A percentile compares a stretch with the other conserved stretches of the same genome.
These are phyloP conservation scores for Myoxocephalus aenaeus DNA, from an alignment of 2,797 vertebrate species.

Conservation along the genomic window DNA sequence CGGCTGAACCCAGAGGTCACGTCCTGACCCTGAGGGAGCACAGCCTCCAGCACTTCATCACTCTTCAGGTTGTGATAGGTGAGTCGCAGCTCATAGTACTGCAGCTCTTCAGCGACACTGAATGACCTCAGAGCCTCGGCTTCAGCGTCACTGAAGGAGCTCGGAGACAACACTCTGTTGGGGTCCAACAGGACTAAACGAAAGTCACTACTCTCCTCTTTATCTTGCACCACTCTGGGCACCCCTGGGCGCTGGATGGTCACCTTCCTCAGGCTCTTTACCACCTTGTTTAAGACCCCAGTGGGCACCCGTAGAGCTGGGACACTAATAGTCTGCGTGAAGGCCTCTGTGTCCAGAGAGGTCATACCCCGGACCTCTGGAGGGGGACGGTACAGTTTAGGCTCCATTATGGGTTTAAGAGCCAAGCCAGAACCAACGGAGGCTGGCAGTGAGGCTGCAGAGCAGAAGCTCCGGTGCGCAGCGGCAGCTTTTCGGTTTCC, in stretches of 20 bases:
- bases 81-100: slow-evolving; percentile 84
- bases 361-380: slow-evolving; percentile 92
- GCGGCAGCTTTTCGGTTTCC: slow-evolving; percentile 14
- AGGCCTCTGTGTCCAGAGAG: slow-evolving; percentile 88
- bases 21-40: slow-evolving; percentile 93
- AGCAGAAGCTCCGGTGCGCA: slow-evolving; percentile 2
- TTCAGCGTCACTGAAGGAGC: slow-evolving; percentile 86
- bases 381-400: slow-evolving; percentile 83
- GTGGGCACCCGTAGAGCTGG: slow-evolving; percentile 90
- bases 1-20: slow-evolving; percentile 95
- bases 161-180: slow-evolving; percentile 71
- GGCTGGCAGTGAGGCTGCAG: slow-evolving; percentile 9
- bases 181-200: slow-evolving; percentile 93
- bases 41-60: slow-evolving; percentile 93
- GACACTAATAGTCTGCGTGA: slow-evolving; percentile 88
- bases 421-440: not conserved
- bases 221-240: slow-evolving; percentile 88
- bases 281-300: slow-evolving; percentile 82
- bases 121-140: slow-evolving; percentile 83
- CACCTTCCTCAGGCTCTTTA: slow-evolving; percentile 87
- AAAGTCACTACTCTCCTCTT: slow-evolving; percentile 62
- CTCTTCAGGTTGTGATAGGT: slow-evolving; percentile 93
- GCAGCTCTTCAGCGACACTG: slow-evolving; percentile 82
- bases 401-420: slow-evolving; percentile 72
- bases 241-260: slow-evolving; percentile 89